These are phyloP conservation scores for Carassius gibelio DNA, from an alignment of 2,113 vertebrate genomes.

Conservation along the genomic window DNA sequence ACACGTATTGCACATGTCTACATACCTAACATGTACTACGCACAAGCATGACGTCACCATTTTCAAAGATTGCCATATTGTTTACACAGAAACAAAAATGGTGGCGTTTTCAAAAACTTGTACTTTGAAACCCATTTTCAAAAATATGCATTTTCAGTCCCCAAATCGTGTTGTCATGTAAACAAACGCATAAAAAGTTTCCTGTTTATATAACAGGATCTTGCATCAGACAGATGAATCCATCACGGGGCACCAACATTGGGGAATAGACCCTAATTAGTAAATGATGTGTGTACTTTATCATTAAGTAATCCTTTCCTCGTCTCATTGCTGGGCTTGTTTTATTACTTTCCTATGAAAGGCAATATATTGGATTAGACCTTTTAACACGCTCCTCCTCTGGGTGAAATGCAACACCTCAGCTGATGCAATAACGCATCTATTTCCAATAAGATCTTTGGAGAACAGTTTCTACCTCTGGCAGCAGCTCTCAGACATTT, in stretches of 20 bases:
- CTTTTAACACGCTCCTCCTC: conserved; percentile 37
- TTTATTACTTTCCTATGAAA: conserved; percentile 37
- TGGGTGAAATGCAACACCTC: conserved; percentile 20
- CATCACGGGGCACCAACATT: background rate
- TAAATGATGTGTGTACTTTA: background rate
- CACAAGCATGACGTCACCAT: too few relatives aligned
- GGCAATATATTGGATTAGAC: conserved; percentile 37
- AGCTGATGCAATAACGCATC: conserved; percentile 36
- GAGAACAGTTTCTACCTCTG: conserved; percentile 8
- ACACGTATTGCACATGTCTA: too few relatives aligned
- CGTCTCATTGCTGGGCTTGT: background rate
- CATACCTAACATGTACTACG: too few relatives aligned
- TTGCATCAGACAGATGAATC: background rate
- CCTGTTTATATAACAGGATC: background rate
- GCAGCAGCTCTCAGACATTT: conserved; percentile 23
- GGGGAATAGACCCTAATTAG: background rate
- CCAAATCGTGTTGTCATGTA: too few relatives aligned
- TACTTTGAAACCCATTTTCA: too few relatives aligned
- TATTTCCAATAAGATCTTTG: conserved; percentile 22
- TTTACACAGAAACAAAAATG: too few relatives aligned
- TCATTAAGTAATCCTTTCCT: conserved; percentile 18
- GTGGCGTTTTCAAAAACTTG: too few relatives aligned
- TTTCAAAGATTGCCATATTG: too few relatives aligned
- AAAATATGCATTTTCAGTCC: too few relatives aligned
- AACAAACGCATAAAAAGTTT: too few relatives aligned